Base-by-base conservation (phyloP, 2,888 invertebrate genomes). In the Agriopis aurantiaria region DNA sequence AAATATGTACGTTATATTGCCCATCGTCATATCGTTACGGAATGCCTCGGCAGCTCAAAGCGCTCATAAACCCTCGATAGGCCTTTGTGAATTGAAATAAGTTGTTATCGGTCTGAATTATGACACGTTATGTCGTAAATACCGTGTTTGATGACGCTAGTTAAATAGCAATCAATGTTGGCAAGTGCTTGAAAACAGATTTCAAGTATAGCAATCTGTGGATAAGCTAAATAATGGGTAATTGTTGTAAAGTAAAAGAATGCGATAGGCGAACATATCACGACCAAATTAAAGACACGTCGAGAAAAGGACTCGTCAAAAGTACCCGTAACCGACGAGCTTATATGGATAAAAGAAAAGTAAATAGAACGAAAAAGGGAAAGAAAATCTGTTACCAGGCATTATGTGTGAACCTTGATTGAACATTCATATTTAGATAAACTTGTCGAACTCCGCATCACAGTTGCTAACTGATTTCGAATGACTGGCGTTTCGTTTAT, bases 41-140 rank as follows among this genome's bases (percentile, higher is more conserved):
- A 66, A 66, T 63, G 63, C 58, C 66, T 71, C 63, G 53, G 53
- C 48, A 60, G 60, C 71, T 59, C 63, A 7, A 55, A 55, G 49
- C 46, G 61, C 60, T 60, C 55, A 58, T 71, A 62, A 65, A 65
- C 67, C 71, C 65, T 73, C 71, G 72, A 69, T 61, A 73, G 64
- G 68, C 59, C 58, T 65, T 48, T 62, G 66, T 53, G 61, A 74
- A 75, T 79, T 76, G 79, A 75, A 74, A 75, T 79, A 75, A 70
- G 74, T 74, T 69, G 68, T 71, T 78, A 73, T 76, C 70, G 60
- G n/a, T 49, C 51, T 63, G 66, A 72, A 41, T 68, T 75, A 75
- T 61, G 55, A 52, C 49, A 43, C 69, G n/a, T 62, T 61, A 60
- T 17, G 61, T 66, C 59, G 48, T 59, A 75, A 72, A 61, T 72